Conservation (phyloP, 2,797 vertebrate species). For the Setipinna tenuifilis region DNA sequence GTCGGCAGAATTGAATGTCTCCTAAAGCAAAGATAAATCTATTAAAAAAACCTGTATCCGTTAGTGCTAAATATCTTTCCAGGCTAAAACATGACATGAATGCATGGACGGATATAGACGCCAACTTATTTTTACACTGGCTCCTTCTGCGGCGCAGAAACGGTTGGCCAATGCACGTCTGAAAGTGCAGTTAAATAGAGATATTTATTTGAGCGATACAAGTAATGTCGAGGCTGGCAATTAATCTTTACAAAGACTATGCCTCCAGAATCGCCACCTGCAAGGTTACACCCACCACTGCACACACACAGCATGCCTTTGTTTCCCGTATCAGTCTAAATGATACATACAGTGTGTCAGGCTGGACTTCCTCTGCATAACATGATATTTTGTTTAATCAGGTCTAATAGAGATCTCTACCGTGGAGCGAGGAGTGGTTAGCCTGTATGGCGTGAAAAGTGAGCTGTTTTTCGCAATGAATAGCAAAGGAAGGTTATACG, state of each 20-base stretch:
- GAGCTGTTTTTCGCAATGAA: slow-evolving; percentile 93
- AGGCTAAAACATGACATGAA: slow-evolving; percentile 74
- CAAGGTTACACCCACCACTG: slow-evolving; percentile 77
- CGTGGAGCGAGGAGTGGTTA: slow-evolving; percentile 93
- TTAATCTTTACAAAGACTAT: slow-evolving; percentile 58
- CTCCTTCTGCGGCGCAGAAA: slow-evolving; percentile 66
- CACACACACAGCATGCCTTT: slow-evolving; percentile 58
- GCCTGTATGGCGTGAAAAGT: slow-evolving; percentile 89
- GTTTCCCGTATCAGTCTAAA: slow-evolving; percentile 54
- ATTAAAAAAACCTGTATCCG: slow-evolving; percentile 68
- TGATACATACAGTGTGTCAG: slow-evolving; percentile 40
- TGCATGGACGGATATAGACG: slow-evolving; percentile 76
- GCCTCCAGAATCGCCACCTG: slow-evolving; percentile 72
- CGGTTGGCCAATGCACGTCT: slow-evolving; percentile 55
- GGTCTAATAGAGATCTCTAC: slow-evolving; percentile 95
- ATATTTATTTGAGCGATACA: slow-evolving; percentile 34
- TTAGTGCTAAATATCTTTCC: slow-evolving; percentile 66
- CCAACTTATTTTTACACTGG: slow-evolving; percentile 79
- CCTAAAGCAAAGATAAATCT: slow-evolving; percentile 69
- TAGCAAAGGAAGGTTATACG: slow-evolving; percentile 89
- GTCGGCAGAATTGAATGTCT: slow-evolving; percentile 71
- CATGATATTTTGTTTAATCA: slow-evolving; percentile 68
- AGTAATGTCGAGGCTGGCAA: slow-evolving; percentile 44
- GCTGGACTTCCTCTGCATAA: slow-evolving; percentile 53
- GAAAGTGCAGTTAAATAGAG: slow-evolving; percentile 52